These are phyloP conservation scores for Seladonia tumulorum DNA, from an alignment of 2,888 invertebrate genomes.

Conservation along the genomic window DNA sequence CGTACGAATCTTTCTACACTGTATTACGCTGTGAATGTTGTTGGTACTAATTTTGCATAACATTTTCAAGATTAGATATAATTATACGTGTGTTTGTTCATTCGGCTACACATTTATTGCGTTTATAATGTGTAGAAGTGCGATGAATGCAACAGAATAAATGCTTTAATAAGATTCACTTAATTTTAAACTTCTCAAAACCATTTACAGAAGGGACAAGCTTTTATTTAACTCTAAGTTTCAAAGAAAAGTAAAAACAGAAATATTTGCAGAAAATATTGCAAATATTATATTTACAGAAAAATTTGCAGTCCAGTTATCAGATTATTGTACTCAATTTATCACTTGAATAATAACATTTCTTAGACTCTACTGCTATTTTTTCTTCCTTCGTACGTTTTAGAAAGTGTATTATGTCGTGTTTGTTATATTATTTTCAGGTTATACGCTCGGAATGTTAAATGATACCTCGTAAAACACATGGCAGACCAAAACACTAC, in stretches of 20 bases:
- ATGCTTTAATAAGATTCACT: not conserved
- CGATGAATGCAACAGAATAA: not conserved
- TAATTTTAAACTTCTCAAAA: not conserved
- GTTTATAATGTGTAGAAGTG: not conserved
- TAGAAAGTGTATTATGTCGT: not conserved
- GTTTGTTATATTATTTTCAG: constrained; percentile 43
- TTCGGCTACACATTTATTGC: not conserved
- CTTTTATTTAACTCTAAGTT: not conserved
- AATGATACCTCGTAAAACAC: constrained; percentile 55
- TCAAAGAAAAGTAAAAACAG: not conserved
- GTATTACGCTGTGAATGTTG: not conserved
- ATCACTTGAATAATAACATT: not conserved
- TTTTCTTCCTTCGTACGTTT: not conserved
- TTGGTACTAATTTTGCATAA: not conserved
- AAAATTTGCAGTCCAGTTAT: not conserved
- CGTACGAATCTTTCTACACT: constrained; percentile 19
- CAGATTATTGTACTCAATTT: not conserved
- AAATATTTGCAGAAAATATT: not conserved
- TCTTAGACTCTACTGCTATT: not conserved
- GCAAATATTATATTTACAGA: not conserved
- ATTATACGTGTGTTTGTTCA: not conserved
- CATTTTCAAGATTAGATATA: constrained; percentile 8
- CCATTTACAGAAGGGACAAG: not conserved
- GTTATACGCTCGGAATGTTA: constrained; percentile 40
- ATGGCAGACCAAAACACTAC: constrained; percentile 72